Percentiles rank a stretch among this genome's conserved stretches.
phyloP scores from a whole-genome alignment of 2,888 invertebrate species.

The Schizotus pectinicornis region DNA sequence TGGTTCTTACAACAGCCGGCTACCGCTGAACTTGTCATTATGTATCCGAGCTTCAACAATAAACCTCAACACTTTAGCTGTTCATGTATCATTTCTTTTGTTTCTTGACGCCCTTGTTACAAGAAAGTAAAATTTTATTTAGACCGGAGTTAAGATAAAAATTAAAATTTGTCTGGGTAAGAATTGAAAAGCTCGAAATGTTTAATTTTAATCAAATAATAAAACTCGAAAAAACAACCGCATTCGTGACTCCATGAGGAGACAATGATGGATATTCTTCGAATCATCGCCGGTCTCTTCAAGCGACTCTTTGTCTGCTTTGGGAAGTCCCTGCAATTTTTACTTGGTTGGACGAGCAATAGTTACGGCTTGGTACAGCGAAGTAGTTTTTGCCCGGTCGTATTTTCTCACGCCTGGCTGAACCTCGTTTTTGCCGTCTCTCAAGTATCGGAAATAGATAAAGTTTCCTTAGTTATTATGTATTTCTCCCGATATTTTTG shows the following conservation, averaged over 20 bases:
- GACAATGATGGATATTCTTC: slow-evolving; percentile 12
- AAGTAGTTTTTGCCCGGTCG: slow-evolving; percentile 35
- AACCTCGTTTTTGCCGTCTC: slow-evolving; percentile 35
- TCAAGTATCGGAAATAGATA: slow-evolving; percentile 40
- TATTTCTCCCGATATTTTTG: slow-evolving; percentile 9
- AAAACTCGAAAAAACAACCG: no score
- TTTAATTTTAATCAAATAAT: no score
- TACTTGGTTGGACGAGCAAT: slow-evolving; percentile 37
- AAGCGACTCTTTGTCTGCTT: slow-evolving; percentile 1
- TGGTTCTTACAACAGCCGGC: slow-evolving; percentile 18
- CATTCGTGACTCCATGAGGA: no score
- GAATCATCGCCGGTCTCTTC: slow-evolving; percentile 8
- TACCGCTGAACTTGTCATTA: slow-evolving; percentile 23
- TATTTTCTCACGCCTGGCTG: slow-evolving; percentile 41
- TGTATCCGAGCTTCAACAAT: slow-evolving; percentile 22
- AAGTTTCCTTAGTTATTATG: slow-evolving; percentile 31
- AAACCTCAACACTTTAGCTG: slow-evolving; percentile 24
- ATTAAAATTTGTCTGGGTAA: no score
- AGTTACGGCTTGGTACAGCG: slow-evolving; percentile 38
- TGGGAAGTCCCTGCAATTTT: slow-evolving; percentile 30
- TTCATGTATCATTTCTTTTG: slow-evolving; percentile 25
- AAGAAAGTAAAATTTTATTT: slow-evolving; percentile 10
- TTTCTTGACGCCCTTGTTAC: slow-evolving; percentile 2
- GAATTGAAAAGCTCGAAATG: no score
- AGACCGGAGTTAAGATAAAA: no score